Evolutionary conservation across 2,113 vertebrate species (phyloP).

Genomic region (Salvelinus fontinalis): DNA sequence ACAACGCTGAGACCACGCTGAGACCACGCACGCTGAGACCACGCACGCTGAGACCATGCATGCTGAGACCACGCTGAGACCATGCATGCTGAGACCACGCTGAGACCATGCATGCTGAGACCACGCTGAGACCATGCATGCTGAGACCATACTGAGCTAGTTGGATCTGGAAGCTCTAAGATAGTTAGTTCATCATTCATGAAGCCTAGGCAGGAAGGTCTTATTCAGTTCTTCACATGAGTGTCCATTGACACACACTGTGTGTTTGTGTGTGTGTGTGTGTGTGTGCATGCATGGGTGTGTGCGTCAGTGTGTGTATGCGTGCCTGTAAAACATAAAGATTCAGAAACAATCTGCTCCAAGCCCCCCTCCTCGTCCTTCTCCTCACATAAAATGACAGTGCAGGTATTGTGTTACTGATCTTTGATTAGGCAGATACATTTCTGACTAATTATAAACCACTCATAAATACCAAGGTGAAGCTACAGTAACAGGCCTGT

Average conservation of each 20-base stretch:
- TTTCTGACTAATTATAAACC: constrained; percentile 72
- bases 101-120: too few species aligned
- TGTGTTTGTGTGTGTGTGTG: not conserved
- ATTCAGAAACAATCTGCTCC: constrained; percentile 62
- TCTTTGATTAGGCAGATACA: constrained; percentile 75
- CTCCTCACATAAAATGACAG: constrained; percentile 64
- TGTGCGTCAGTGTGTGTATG: constrained; percentile 14
- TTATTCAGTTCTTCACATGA: constrained; percentile 58
- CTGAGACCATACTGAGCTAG: not conserved
- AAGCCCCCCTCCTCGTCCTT: constrained; percentile 40
- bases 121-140: too few species aligned
- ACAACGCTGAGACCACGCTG: too few species aligned
- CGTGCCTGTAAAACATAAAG: constrained; percentile 67
- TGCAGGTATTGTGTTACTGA: constrained; percentile 73
- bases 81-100: too few species aligned
- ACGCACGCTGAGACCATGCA: too few species aligned
- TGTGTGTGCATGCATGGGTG: constrained; percentile 42
- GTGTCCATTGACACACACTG: constrained; percentile 25
- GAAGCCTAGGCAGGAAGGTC: constrained; percentile 41
- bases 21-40: too few species aligned
- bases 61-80: too few species aligned
- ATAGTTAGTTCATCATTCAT: constrained; percentile 72
- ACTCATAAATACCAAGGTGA: constrained; percentile 27
- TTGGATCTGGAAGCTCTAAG: constrained; percentile 49
- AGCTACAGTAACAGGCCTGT: not conserved